A percentile compares a stretch with the other conserved stretches of the same genome.
Conservation (phyloP, 2,888 invertebrate genomes). For the Acleris holmiana region DNA sequence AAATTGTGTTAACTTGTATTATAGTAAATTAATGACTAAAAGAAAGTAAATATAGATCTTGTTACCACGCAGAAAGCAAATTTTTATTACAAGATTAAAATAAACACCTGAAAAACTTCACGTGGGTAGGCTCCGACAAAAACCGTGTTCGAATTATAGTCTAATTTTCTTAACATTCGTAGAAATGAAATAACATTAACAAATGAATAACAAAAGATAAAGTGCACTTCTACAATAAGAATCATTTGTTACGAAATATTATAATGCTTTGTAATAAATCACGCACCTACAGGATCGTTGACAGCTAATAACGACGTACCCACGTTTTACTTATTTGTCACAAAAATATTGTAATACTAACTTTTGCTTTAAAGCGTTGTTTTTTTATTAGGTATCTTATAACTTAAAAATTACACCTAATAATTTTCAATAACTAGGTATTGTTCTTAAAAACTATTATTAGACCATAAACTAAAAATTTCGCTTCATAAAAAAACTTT, state of each 20-base stretch:
- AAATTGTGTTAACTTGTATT: too few species aligned
- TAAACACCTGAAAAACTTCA: constrained; percentile 13
- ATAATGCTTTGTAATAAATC: constrained; percentile 9
- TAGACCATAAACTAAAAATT: too few species aligned
- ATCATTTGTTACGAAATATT: constrained; percentile 8
- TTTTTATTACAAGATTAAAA: too few species aligned
- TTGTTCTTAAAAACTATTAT: too few species aligned
- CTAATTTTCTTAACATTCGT: constrained; percentile 16
- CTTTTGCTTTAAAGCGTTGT: neutral
- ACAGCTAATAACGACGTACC: constrained; percentile 18
- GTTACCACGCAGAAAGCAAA: too few species aligned
- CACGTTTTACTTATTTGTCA: constrained; percentile 7
- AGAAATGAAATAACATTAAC: constrained; percentile 2
- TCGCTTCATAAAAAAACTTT: too few species aligned
- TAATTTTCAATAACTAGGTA: too few species aligned
- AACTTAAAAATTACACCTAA: too few species aligned
- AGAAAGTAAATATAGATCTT: too few species aligned
- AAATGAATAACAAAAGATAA: constrained; percentile 7
- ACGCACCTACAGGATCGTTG: neutral
- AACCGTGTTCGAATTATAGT: constrained; percentile 8
- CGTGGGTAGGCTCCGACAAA: constrained; percentile 3
- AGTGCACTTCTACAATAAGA: constrained; percentile 12
- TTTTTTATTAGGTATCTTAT: too few species aligned
- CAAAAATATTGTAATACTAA: neutral
- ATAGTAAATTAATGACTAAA: too few species aligned